Conservation (phyloP, 2,797 vertebrate genomes). For the Periophthalmus magnuspinnatus region DNA sequence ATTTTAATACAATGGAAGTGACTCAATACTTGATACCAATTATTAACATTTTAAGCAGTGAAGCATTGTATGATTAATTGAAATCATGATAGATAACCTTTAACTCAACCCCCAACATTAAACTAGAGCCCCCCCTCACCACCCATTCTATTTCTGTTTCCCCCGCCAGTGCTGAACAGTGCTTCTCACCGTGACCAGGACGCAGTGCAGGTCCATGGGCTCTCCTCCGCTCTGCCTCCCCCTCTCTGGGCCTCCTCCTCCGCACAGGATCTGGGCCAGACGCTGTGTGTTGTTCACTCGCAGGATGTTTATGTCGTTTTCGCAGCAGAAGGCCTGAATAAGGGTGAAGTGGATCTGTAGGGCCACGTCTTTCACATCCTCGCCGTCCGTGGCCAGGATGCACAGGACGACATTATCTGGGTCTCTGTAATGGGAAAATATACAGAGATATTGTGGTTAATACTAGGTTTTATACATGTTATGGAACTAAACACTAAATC, state of each 20-base stretch:
- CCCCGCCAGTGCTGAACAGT: background rate
- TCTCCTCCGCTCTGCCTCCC: slow-evolving; percentile 74
- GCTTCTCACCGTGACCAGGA: slow-evolving; percentile 89
- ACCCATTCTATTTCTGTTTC: background rate
- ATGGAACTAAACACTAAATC: no score
- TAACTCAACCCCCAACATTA: no score
- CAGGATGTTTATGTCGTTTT: slow-evolving; percentile 94
- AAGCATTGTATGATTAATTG: no score
- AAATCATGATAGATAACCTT: no score
- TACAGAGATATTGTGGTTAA: background rate
- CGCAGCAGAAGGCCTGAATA: slow-evolving; percentile 95
- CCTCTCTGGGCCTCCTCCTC: slow-evolving; percentile 58
- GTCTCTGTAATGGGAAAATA: slow-evolving; percentile 73
- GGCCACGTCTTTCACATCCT: slow-evolving; percentile 88
- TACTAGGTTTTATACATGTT: background rate
- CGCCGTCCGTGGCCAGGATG: slow-evolving; percentile 87
- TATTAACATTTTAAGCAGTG: no score
- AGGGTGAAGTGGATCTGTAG: slow-evolving; percentile 97
- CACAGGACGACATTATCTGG: slow-evolving; percentile 93
- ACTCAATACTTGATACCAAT: no score
- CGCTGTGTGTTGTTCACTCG: slow-evolving; percentile 88
- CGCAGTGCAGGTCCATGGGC: slow-evolving; percentile 89
- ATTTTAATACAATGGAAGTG: no score
- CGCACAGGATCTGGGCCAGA: slow-evolving; percentile 83
- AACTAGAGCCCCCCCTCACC: no score